Evolutionary conservation across 2,888 invertebrate species (phyloP), one percentile per base, ranked within the genome.

Genomic region (Trilocha varians): DNA sequence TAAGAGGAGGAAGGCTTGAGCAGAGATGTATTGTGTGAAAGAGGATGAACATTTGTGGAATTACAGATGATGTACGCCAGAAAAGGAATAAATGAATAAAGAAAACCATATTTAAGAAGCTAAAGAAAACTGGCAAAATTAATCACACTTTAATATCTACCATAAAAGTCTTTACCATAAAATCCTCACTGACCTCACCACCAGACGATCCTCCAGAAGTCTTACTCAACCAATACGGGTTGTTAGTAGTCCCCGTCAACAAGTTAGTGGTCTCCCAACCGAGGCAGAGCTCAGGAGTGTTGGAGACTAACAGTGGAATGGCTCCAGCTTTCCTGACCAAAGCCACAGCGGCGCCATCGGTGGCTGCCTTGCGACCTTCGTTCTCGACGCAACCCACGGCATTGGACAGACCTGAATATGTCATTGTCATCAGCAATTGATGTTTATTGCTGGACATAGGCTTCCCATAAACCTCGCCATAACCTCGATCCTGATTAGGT

Each of bases 121-220:
- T 3, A 25, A 25, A 0, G 11, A 25, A 25, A 25, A 25, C 25
- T 25, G 18, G n/a, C n/a, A n/a, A n/a, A n/a, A n/a, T n/a, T n/a
- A n/a, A n/a, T n/a, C n/a, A n/a, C n/a, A n/a, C n/a, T n/a, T n/a
- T n/a, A n/a, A n/a, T 25, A 25, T 9, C 25, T 4, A 25, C 25
- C 6, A 25, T 9, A 25, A 25, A 25, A 5, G 25, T 25, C 25
- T 25, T n/a, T n/a, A n/a, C n/a, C n/a, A n/a, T n/a, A n/a, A n/a
- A n/a, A n/a, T n/a, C n/a, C n/a, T 13, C 25, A 17, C 72, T 54
- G 59, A 93, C 94, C 87, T 95, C 95, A 8, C 94, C 94, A 32
- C 97, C 97, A 1, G 96, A 96, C 18, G 96, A 97, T 3, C 97
- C 97, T 0, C 96, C 97, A 0, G 91, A 84, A 0, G 90, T 94